Evolutionary conservation across 2,797 vertebrate genomes (phyloP), one percentile per base, ranked within the genome.

Genomic region (Sus cebifrons): DNA sequence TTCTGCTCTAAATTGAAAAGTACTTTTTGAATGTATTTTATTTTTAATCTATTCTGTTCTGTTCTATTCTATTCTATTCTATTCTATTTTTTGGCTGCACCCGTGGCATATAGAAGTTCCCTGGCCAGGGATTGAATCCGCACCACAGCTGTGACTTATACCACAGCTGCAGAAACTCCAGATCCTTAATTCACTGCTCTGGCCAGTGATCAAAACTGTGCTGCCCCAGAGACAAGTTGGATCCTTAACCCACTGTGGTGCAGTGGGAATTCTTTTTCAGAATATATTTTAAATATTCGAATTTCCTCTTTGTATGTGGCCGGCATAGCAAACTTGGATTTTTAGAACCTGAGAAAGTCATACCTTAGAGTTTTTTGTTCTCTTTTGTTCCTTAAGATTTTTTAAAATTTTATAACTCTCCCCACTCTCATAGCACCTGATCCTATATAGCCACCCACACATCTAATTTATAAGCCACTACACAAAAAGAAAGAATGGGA

Each of bases 271-370:
- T 36, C 36, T 4, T 36, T 36, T 36, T 36, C 36, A 36, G 36
- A 36, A 36, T 36, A 36, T 36, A 36, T 36, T 36, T 36, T 85
- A 67, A 92, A 85, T 90, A 82, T 23, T 62, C 94, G 2, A 83
- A 91, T 96, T 93, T 92, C 29, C 6, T 84, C 21, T 89, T 87
- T 89, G 21, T 86, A 25, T 89, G 12, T 44, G 23, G 49, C 71
- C 29, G 93, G 29, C 25, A 81, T 58, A 93, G 54, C 15, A 90
- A 75, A 92, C 29, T 64, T 87, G 67, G 4, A 65, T 82, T 77
- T 95, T 79, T 87, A 75, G 21, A 86, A 86, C 4, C 2, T 82
- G n/a, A 79, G 81, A 70, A 89, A 89, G 6, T 56, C 21, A 86
- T 56, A 67, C 92, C 10, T 88, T 71, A 12, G 20, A 0, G 2